Percentiles rank a stretch among this genome's conserved stretches.
These are phyloP conservation scores for Patella ulyssiponensis DNA, from an alignment of 2,888 invertebrate genomes.

Conservation along the genomic window DNA sequence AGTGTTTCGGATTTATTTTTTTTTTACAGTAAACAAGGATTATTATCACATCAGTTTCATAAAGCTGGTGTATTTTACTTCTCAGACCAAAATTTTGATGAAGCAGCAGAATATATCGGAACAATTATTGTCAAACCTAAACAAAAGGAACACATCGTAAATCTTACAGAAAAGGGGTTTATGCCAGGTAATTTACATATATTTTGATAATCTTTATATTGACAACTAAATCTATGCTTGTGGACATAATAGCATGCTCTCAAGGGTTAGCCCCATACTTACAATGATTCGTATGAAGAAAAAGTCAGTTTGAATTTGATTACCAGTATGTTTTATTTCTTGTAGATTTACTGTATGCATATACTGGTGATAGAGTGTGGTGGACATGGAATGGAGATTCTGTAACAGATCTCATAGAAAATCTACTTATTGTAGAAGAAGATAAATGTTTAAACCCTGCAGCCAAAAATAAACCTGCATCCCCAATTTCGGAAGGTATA, in stretches of 20 bases:
- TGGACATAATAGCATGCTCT: no score
- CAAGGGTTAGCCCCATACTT: no score
- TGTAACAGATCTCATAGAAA: slow-evolving; percentile 53
- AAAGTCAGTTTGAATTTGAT: no score
- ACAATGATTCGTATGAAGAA: no score
- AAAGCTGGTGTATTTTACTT: slow-evolving; percentile 71
- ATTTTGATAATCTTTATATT: no score
- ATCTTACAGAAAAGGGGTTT: slow-evolving; percentile 67
- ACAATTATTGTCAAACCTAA: slow-evolving; percentile 72
- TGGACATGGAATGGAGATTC: slow-evolving; percentile 68
- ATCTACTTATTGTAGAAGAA: slow-evolving; percentile 60
- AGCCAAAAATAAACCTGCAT: slow-evolving; percentile 48
- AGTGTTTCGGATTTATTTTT: background rate
- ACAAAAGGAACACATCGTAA: slow-evolving; percentile 66
- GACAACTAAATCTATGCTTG: no score
- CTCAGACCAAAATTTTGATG: slow-evolving; percentile 71
- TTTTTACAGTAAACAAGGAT: slow-evolving; percentile 64
- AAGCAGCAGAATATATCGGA: slow-evolving; percentile 71
- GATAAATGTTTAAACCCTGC: slow-evolving; percentile 64
- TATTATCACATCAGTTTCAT: slow-evolving; percentile 69
- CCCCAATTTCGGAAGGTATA: slow-evolving; percentile 26
- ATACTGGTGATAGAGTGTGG: slow-evolving; percentile 71
- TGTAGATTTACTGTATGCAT: slow-evolving; percentile 66
- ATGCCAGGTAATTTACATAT: slow-evolving; percentile 58
- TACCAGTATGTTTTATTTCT: slow-evolving; percentile 2